These are phyloP conservation scores for Pollicipes pollicipes DNA, from an alignment of 1,140 invertebrate species.

Conservation along the genomic window DNA sequence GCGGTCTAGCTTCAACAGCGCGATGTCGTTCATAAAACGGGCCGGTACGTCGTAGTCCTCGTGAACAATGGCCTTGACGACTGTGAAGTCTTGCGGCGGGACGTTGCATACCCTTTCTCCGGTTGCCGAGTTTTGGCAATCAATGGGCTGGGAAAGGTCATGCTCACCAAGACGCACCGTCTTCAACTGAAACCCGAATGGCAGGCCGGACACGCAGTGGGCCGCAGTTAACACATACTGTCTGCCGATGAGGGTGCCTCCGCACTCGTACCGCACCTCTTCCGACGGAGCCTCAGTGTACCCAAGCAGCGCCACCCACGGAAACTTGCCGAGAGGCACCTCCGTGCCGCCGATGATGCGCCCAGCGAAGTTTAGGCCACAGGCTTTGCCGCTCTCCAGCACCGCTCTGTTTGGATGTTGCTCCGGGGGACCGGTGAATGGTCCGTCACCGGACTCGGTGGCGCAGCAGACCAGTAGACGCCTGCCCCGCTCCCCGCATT, in stretches of 20 bases:
- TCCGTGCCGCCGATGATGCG: neutral
- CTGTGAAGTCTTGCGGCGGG: constrained; percentile 34
- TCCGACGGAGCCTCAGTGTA: neutral
- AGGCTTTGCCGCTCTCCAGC: neutral
- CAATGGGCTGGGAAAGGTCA: neutral
- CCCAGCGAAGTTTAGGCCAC: neutral
- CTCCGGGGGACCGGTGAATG: neutral
- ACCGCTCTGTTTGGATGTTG: neutral
- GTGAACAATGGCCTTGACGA: constrained; percentile 31
- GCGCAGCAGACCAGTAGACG: neutral
- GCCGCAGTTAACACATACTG: constrained; percentile 31
- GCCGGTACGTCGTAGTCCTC: constrained; percentile 25
- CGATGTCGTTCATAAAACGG: constrained; percentile 44
- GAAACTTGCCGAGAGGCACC: neutral
- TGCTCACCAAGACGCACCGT: constrained; percentile 6
- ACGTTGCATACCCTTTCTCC: constrained; percentile 31
- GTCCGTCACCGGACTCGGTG: no score
- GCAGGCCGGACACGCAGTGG: constrained; percentile 26
- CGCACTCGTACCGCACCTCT: constrained; percentile 21
- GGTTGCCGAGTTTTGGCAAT: constrained; percentile 4
- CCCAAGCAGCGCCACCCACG: neutral
- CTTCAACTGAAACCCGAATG: neutral
- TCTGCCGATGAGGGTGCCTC: constrained; percentile 29
- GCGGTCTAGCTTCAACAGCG: constrained; percentile 35
- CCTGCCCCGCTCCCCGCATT: neutral